Conservation (phyloP, 1,140 invertebrate genomes). For the Polypedilum pembai region DNA sequence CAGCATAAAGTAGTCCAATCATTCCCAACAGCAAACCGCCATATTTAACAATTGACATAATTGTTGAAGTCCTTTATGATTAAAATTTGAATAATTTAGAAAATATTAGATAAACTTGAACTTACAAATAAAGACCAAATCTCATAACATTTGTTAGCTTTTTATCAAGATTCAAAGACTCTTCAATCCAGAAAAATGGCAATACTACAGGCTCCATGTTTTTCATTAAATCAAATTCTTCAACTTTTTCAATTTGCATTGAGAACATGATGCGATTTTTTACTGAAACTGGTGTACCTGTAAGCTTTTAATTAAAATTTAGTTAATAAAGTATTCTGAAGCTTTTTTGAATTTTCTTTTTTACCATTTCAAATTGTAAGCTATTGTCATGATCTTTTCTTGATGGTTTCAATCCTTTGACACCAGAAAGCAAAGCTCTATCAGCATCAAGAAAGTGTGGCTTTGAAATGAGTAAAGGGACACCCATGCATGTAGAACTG, state of each 20-base stretch:
- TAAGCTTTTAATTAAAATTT: neutral
- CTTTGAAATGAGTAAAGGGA: neutral
- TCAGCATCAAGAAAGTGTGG: neutral
- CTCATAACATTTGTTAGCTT: neutral
- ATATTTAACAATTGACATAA: neutral
- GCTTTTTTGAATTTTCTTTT: neutral
- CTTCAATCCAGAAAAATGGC: neutral
- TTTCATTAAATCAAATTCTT: constrained; percentile 6
- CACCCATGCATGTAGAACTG: neutral
- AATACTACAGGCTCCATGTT: neutral
- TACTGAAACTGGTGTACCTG: neutral
- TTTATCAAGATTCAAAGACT: neutral
- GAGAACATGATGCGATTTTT: neutral
- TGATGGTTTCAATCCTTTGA: neutral
- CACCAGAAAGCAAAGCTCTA: neutral
- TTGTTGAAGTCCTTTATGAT: neutral
- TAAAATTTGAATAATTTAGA: neutral
- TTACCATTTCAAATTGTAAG: constrained; percentile 12
- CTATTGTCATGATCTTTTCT: neutral
- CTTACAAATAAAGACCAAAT: neutral
- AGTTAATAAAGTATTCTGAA: neutral
- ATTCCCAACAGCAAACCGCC: neutral
- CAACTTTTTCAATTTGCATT: neutral
- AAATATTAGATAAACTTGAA: neutral
- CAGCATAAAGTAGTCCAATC: neutral